Percentiles rank a stretch among this genome's conserved stretches.
phyloP scores from a whole-genome alignment of 2,888 invertebrate genomes.

The Tribolium freemani region DNA sequence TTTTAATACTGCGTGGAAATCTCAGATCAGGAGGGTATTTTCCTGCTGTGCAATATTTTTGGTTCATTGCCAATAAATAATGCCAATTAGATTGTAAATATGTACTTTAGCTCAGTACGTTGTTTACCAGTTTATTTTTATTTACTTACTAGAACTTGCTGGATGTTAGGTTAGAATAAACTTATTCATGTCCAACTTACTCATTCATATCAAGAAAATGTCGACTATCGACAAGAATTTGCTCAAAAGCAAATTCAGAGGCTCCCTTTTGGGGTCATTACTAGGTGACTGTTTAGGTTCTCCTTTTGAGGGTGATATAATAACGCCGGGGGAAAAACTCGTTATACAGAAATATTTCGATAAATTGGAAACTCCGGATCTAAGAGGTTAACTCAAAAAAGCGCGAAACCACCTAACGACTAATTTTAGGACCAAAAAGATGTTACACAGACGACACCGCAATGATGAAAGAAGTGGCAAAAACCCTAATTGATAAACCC shows the following conservation, averaged over 20 bases:
- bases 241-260: constrained; percentile 74
- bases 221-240: constrained; percentile 64
- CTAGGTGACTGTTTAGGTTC: constrained; percentile 81
- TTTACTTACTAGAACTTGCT: neutral
- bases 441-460: constrained; percentile 80
- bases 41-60: neutral
- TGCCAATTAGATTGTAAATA: neutral
- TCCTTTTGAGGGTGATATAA: constrained; percentile 74
- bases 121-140: neutral
- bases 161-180: constrained; percentile 1
- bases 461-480: constrained; percentile 77
- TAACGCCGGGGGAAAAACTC: constrained; percentile 67
- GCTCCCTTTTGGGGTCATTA: constrained; percentile 76
- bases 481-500: constrained; percentile 71
- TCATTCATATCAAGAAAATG: constrained; percentile 51
- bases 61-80: neutral
- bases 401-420: neutral
- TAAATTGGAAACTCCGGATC: constrained; percentile 71
- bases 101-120: neutral
- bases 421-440: constrained; percentile 70
- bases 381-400: constrained; percentile 66
- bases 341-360: constrained; percentile 73
- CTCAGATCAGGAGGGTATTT: neutral
- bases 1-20: too few species aligned
- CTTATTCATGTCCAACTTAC: constrained; percentile 28